Evolutionary conservation across 2,888 invertebrate genomes (phyloP).

Genomic region (Drosophila kambysellisi): DNA sequence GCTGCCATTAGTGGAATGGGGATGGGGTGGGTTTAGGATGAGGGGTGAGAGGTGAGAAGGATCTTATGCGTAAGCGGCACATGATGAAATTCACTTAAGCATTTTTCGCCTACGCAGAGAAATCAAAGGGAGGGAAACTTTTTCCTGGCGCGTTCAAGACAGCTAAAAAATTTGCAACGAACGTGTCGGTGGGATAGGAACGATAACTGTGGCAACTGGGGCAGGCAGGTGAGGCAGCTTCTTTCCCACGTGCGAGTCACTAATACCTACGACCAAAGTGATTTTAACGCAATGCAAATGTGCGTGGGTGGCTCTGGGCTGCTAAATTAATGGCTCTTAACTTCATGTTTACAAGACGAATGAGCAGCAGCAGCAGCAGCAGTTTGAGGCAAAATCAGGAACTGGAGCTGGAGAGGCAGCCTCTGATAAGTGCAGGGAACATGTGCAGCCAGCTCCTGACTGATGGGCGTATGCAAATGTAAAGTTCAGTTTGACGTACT

Average conservation of each 20-base stretch:
- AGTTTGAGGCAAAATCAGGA: neutral
- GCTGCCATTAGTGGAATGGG: neutral
- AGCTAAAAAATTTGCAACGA: constrained; percentile 65
- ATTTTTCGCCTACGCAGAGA: constrained; percentile 56
- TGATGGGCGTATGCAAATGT: constrained; percentile 77
- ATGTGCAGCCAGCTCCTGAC: constrained; percentile 49
- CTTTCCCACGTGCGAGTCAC: constrained; percentile 45
- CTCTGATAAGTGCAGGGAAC: constrained; percentile 2
- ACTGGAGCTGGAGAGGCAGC: neutral
- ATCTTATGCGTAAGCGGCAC: constrained; percentile 60
- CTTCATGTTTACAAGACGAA: constrained; percentile 80
- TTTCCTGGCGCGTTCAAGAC: constrained; percentile 31
- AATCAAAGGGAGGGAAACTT: constrained; percentile 65
- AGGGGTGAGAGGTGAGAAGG: neutral
- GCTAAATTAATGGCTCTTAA: constrained; percentile 78
- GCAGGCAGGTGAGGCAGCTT: neutral
- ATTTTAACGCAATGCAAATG: constrained; percentile 77
- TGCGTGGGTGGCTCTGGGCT: constrained; percentile 18
- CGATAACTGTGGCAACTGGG: neutral
- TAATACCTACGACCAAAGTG: constrained; percentile 67
- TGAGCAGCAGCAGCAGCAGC: constrained; percentile 42
- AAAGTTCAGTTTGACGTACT: constrained; percentile 60
- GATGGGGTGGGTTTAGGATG: neutral
- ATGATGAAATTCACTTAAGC: constrained; percentile 73
- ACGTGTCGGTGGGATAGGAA: constrained; percentile 51